Evolutionary conservation across 2,888 invertebrate species (phyloP).

Genomic region (Hydropsyche betteni): DNA sequence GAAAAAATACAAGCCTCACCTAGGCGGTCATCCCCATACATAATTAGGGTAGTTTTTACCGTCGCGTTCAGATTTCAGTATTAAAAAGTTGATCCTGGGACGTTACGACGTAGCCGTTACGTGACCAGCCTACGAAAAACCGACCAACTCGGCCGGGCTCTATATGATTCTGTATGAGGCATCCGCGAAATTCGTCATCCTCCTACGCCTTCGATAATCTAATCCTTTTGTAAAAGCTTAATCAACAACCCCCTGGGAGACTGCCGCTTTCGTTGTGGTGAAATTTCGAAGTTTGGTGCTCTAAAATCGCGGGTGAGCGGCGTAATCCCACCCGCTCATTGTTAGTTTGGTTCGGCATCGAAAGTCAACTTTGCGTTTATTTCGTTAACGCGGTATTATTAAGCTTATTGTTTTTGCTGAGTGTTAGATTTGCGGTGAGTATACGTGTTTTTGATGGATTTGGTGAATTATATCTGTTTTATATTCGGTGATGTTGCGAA

Average conservation of each 20-base stretch:
- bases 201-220: neutral
- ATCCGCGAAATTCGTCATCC: neutral
- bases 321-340: neutral
- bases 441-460: neutral
- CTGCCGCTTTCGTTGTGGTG: neutral
- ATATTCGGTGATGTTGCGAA: too few species aligned
- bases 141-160: neutral
- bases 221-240: constrained; percentile 28
- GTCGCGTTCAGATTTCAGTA: neutral
- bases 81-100: constrained; percentile 12
- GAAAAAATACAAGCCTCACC: too few species aligned
- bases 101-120: constrained; percentile 3
- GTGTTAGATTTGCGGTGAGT: neutral
- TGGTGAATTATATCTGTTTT: neutral
- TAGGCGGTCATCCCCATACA: too few species aligned
- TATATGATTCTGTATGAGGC: neutral
- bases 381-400: constrained; percentile 7
- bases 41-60: too few species aligned
- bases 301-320: neutral
- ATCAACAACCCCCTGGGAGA: neutral
- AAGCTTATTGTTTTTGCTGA: neutral
- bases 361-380: neutral
- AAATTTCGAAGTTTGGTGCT: neutral
- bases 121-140: neutral
- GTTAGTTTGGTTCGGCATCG: neutral